Percentiles rank a stretch among this genome's conserved stretches.
Evolutionary conservation across 2,797 vertebrate species (phyloP).

Genomic region (Darevskia nairensis): DNA sequence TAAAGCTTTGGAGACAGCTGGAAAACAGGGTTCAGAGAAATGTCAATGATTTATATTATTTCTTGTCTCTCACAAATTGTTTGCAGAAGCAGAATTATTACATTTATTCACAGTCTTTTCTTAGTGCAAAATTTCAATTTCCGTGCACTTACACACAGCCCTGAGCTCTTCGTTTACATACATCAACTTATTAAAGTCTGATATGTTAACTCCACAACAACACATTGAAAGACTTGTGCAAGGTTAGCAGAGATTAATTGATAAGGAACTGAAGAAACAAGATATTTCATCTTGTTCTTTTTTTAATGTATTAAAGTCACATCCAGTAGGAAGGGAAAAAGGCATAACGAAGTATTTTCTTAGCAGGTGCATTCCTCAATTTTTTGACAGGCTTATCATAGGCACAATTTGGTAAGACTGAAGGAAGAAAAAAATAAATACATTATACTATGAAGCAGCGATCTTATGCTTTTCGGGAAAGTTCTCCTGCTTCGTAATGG

Average conservation of each 20-base stretch:
- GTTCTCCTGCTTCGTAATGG: background rate
- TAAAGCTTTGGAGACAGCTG: background rate
- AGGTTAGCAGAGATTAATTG: background rate
- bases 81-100: background rate
- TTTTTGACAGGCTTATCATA: background rate
- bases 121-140: background rate
- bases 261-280: background rate
- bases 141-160: background rate
- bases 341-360: background rate
- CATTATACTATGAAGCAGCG: background rate
- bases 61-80: background rate
- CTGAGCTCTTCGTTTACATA: background rate
- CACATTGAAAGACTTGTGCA: rapidly evolving
- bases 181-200: background rate
- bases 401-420: background rate
- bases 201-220: background rate
- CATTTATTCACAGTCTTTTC: background rate
- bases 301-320: background rate
- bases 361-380: background rate
- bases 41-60: background rate
- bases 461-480: background rate
- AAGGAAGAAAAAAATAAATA: background rate
- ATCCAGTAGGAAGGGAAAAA: background rate
- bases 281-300: background rate
- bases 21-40: background rate